Evolutionary conservation across 2,888 invertebrate genomes (phyloP), one percentile per base, ranked within the genome.

Genomic region (Trissolcus japonicus): DNA sequence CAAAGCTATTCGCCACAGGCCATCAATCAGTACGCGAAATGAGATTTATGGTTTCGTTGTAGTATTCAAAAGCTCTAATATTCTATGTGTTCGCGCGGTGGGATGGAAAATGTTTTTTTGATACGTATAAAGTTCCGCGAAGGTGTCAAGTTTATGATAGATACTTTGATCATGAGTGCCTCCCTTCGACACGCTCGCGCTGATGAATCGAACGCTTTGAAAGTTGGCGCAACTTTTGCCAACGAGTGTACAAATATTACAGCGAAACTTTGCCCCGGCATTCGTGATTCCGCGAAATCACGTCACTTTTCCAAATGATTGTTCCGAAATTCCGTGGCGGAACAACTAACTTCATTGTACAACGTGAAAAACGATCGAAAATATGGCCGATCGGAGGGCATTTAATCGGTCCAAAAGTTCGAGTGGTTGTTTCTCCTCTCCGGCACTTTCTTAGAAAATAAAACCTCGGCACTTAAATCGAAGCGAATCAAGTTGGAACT

Each of bases 401-500:
- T 76, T 76, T 73, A 76, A 79, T 73, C 78, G 71, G 65, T 61
- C 62, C 62, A 61, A n/a, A n/a, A 74, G 61, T 66, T 71, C 62
- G 46, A 75, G 74, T 73, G 54, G 71, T 56, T 56, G 65, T 56
- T 78, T 67, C 61, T 35, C n/a, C 57, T 46, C 54, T 35, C 48
- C 69, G 74, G 65, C 66, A 65, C 78, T 74, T 78, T 71, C 71
- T 68, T 60, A 21, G 53, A 41, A 63, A 72, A 74, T 75, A 74
- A 74, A 72, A 63, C 63, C 65, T 55, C 46, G 56, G 74, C 72
- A 75, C 78, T 78, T 74, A 74, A 75, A 78, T 75, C 53, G 77
- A 73, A 77, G 72, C 71, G 72, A 67, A 76, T 76, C 72, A 67
- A 76, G 63, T 68, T 68, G 73, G 68, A 77, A 77, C 68, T 68